Base-by-base conservation (phyloP, 2,797 vertebrate genomes). In the Tangara arthus region DNA sequence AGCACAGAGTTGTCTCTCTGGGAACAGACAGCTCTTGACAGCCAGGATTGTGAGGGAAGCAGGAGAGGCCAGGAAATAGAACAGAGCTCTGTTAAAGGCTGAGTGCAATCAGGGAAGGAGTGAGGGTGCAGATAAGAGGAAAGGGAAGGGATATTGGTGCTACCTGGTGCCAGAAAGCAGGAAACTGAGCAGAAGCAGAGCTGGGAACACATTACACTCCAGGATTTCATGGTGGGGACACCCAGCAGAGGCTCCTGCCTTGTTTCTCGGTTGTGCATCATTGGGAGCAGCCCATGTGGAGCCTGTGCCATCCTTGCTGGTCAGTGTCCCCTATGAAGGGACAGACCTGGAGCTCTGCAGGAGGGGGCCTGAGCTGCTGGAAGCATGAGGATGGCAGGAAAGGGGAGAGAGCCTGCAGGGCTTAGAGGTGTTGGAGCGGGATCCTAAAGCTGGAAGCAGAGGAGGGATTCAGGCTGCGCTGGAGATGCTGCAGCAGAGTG, bases 131-230 rank as follows among this genome's bases (percentile, higher is more conserved):
- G 26, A 13, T 50, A 15, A 18, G 46, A 60, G 78, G 53, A 50
- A 57, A 20, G 39, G 24, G 15, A 26, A 24, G 3, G 35, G 65
- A 47, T 59, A 2, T 10, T 8, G 41, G 30, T 26, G 65, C 34
- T 61, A 11, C 27, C 35, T 63, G 27, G 63, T 69, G 72, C 82
- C 80, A 89, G 35, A 68, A 94, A 22, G 22, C 19, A 52, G 47
- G 32, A 57, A 41, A 24, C 12, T 50, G 35, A 84, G 61, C 53
- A 68, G 85, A 78, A 61, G 6, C 47, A 82, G 53, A 65, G 19
- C 15, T 73, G 79, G 28, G 37, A 15, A n/a, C 8, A 1, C 0
- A 2, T 2, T 15, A 35, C 13, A 1, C 37, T 27, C 28, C 39
- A 12, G 53, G 24, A 30, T 71, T 3, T 61, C 13, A 1, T 0